Evolutionary conservation across 2,888 invertebrate genomes (phyloP), one percentile per base, ranked within the genome.

Genomic region (Zaprionus bogoriensis): DNA sequence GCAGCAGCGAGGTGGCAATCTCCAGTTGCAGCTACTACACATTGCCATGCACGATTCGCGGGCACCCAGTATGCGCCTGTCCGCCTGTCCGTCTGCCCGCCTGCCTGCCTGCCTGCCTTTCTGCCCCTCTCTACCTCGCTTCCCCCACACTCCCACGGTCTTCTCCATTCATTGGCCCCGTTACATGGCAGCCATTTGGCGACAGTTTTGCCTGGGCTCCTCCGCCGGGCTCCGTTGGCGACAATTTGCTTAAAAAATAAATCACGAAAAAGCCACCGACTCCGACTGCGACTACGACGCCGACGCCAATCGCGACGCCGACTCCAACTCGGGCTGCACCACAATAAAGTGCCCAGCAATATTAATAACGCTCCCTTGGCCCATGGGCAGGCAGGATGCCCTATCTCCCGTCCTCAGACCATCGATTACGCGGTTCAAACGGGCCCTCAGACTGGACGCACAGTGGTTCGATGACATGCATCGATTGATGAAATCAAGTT

Each of bases 191-290:
- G 55, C 79, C 65, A 77, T 71, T 81, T 86, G 87, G 76, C 83
- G 89, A 89, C 89, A 88, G 87, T 88, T 87, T 79, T 57, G 58
- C 68, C 52, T 51, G 20, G 39, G 32, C 32, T 14, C 44, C 52
- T 47, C 41, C 66, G 68, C 77, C 74, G 45, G n/a, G 53, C 60
- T 45, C 71, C 74, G 63, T 68, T 77, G 77, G 87, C 88, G 87
- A 88, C 87, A 87, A 87, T 88, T 87, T 87, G 83, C 81, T 81
- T 79, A 77, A 80, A 88, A 80, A 88, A 89, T 89, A 89, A 89
- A 89, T 89, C 89, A 89, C 88, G 83, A 85, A 85, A n/a, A 85
- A 85, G 82, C 76, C 79, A 73, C 78, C 76, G 52, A 71, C 71
- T 36, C 51, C 47, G 45, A 54, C 51, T 78, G 20, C 19, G 76